A percentile compares a stretch with the other conserved stretches of the same genome.
Evolutionary conservation across 2,888 invertebrate genomes (phyloP).

Genomic region (Meliscaeva auricollis): DNA sequence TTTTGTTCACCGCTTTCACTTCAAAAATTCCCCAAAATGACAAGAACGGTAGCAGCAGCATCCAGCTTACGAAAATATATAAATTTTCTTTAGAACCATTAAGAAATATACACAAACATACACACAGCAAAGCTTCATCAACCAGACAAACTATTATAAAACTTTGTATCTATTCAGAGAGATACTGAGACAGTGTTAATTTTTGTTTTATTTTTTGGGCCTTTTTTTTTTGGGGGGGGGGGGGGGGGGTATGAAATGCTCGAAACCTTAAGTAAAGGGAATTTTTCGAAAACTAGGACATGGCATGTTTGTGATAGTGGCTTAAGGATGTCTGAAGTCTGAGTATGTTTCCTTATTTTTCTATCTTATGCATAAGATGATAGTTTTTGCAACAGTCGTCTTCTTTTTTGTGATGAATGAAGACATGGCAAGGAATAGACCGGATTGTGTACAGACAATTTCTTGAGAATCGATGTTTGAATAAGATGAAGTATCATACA

Average conservation of each 20-base stretch:
- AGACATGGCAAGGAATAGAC: neutral
- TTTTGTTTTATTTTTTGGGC: slow-evolving; percentile 7
- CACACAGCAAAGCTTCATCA: neutral
- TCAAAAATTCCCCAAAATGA: slow-evolving; percentile 60
- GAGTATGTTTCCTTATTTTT: neutral
- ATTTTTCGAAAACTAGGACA: slow-evolving; percentile 16
- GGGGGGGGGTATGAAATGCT: slow-evolving; percentile 41
- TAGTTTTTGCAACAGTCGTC: neutral
- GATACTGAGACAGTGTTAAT: slow-evolving; percentile 28
- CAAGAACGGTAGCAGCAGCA: slow-evolving; percentile 1
- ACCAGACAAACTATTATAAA: slow-evolving; percentile 25
- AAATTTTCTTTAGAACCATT: neutral
- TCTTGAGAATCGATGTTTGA: no score
- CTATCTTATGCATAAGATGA: neutral
- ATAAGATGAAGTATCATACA: no score
- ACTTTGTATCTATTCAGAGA: slow-evolving; percentile 11
- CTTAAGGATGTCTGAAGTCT: slow-evolving; percentile 14
- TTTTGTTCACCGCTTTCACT: slow-evolving; percentile 61
- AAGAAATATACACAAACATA: neutral
- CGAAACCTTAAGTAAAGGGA: slow-evolving; percentile 14
- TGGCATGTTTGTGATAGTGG: slow-evolving; percentile 8
- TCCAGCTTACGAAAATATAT: slow-evolving; percentile 18
- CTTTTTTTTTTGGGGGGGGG: slow-evolving; percentile 25
- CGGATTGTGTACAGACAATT: neutral
- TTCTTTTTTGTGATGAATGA: neutral